Conservation (phyloP, 2,797 vertebrate genomes). For the Phrynocephalus guinanensis region DNA sequence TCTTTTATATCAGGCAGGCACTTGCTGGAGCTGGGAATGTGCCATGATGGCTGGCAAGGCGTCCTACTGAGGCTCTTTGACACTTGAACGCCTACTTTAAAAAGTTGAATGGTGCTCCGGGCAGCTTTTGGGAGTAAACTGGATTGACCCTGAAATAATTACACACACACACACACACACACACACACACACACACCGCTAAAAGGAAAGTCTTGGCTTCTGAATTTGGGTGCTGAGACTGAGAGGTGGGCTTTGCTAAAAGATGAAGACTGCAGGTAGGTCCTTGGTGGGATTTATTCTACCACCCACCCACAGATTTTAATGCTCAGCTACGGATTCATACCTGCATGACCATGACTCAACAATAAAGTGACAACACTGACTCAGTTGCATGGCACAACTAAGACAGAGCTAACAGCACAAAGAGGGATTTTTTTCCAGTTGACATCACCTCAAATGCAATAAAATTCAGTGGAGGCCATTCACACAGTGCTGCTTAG, state of each 20-base stretch:
- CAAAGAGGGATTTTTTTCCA: neutral
- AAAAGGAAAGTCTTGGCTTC: neutral
- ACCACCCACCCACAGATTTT: neutral
- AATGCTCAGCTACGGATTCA: neutral
- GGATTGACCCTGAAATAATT: neutral
- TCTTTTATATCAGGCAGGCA: constrained; percentile 52
- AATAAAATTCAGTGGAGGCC: neutral
- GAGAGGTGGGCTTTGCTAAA: neutral
- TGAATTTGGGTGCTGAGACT: neutral
- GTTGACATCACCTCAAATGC: neutral
- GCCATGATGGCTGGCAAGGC: constrained; percentile 50
- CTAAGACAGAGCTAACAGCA: neutral
- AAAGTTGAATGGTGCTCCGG: neutral
- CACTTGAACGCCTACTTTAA: constrained; percentile 18
- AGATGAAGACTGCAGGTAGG: neutral
- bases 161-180: too few relatives aligned
- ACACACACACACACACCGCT: too few relatives aligned
- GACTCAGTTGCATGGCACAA: too few relatives aligned
- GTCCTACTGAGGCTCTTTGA: constrained; percentile 26
- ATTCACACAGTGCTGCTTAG: neutral
- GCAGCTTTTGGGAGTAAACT: neutral
- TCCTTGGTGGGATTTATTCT: neutral
- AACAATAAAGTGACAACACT: neutral
- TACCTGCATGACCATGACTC: neutral
- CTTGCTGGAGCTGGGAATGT: constrained; percentile 26